Evolutionary conservation across 1,140 invertebrate genomes (phyloP), one percentile per base, ranked within the genome.

Genomic region (Philaenus spumarius): DNA sequence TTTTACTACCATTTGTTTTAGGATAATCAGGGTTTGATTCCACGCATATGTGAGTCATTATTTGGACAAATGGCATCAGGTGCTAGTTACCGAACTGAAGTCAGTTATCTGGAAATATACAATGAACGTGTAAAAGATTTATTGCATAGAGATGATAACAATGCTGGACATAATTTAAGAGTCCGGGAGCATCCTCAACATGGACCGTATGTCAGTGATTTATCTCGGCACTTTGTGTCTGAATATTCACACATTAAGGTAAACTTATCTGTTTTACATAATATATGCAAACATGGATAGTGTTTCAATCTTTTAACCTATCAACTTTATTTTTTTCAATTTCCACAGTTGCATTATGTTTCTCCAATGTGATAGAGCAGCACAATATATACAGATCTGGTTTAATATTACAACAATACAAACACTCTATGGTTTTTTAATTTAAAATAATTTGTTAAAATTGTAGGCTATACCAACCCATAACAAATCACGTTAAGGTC

Each of bases 181-280:
- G 93, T 98, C 19, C 76, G 95, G 12, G 95, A 98, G 74, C 93
- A 98, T 78, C 93, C 93, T 0, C 82, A 86, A 59, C 74, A 87
- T 40, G 95, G 95, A 4, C 93, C 94, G 0, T 97, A 97, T 69
- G 95, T 97, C 12, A 91, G 96, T 75, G 91, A 93, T 69, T 72
- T 93, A 43, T 91, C 89, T 0, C 86, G 82, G 68, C 89, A 90
- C 75, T 74, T 89, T n/a, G 90, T 93, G 6, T 87, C 86, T 1
- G 87, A 92, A 72, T 93, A 90, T 71, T 79, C 82, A 60, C 87
- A 91, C 68, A 90, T 93, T 67, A 15, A 61, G 53, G 52, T 56
- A 54, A 3, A 3, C n/a, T 11, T n/a, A n/a, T n/a, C n/a, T n/a
- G n/a, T n/a, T n/a, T n/a, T n/a, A n/a, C n/a, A n/a, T n/a, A n/a